Evolutionary conservation across 2,113 vertebrate species (phyloP), one percentile per base, ranked within the genome.

Genomic region (Caranx melampygus): DNA sequence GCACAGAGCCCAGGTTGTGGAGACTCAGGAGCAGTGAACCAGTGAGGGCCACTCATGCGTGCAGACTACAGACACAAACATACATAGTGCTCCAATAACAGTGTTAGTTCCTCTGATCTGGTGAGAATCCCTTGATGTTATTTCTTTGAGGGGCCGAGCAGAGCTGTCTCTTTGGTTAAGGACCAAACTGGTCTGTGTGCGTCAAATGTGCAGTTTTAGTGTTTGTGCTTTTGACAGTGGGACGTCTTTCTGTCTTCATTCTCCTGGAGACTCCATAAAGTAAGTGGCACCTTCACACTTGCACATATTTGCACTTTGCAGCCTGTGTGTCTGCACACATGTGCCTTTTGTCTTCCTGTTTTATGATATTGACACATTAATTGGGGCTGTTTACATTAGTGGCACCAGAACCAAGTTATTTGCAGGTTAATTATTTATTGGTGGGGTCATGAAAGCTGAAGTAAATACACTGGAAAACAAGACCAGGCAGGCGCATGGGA

Each of bases 21-120:
- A 62, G 76, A 75, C 72, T 74, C 58, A 72, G 55, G 57, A 51
- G 85, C 87, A 88, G 85, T 83, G 89, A 91, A 87, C 78, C 89
- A 73, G 75, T 40, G 34, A 81, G 31, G 66, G 26, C 54, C 78
- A 55, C 59, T 85, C 89, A 91, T 81, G 87, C 79, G 45, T 88
- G 70, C 8, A 31, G 66, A 68, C 83, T 57, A 88, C 73, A 61
- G 69, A 85, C 76, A 49, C 73, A 84, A 82, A 82, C 83, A 84
- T 75, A 44, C 78, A 76, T 60, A 20, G 34, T 31, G 20, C 73
- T 78, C 69, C 83, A 81, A 52, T 71, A 81, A 83, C 62, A 81
- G 60, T 15, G 71, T 64, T 57, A 58, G 51, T 57, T 79, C 71
- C 68, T 65, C 20, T 16, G 1, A 78, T 81, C 51, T 14, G n/a